Base-by-base conservation (phyloP, 53 echinoderm and acorn worm species). In the Echinarachnius parma region DNA sequence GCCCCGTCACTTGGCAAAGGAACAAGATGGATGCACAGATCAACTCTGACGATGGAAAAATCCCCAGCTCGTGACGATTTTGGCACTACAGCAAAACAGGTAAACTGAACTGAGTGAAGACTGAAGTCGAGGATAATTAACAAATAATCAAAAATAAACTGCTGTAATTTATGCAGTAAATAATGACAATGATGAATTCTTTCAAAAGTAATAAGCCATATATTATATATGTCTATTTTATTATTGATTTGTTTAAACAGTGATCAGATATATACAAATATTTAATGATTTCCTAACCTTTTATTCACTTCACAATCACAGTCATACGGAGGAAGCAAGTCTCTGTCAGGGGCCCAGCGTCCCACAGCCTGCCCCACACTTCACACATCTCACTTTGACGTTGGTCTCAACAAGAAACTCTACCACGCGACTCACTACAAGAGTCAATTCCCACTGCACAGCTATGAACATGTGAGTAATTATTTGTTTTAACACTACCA, bases 11-110 rank as follows among this genome's bases (percentile, higher is more conserved):
- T 86, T 22, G 20, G 57, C 15, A 91, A 79, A 75, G 96, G 96
- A 57, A 96, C 96, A 42, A 66, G 98, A 59, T 88, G 88, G 88
- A 92, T 98, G 98, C 98, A 98, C 66, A 72, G 98, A 47, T 88
- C 91, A 14, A 98, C 98, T 9, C 69, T 98, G 35, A 80, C 87
- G 16, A 61, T 92, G 50, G 92, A 92, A 29, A 78, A 78, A 64
- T 79, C 49, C 5, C 68, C 68, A 15, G 9, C 15, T 23, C 35
- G 36, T 7, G 56, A 60, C 28, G 83, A 83, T 32, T 91, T 56
- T 75, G 62, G 25, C 25, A 86, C 91, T 24, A 80, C 91, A 2
- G 46, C 91, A 68, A 79, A 77, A 70, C 28, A 68, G 58, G 91
- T 91, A 46, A 26, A n/a, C n/a, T n/a, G n/a, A n/a, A n/a, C n/a